phyloP scores from a whole-genome alignment of 2,113 vertebrate species.

The Ondatra zibethicus region DNA sequence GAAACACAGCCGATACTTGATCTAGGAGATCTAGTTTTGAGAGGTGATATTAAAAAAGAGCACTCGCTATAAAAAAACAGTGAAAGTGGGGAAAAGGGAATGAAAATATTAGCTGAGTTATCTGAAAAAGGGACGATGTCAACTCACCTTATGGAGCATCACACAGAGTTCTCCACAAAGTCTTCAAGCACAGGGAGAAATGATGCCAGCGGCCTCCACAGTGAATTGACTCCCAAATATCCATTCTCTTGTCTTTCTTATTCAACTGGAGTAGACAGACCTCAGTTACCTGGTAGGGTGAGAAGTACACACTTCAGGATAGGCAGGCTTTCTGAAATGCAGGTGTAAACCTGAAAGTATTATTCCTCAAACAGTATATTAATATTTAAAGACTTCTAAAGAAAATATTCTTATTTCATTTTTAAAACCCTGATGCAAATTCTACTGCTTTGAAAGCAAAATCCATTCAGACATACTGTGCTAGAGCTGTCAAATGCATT shows the following conservation, averaged over 20 bases:
- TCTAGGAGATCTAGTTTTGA: not conserved
- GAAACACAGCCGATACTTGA: not conserved
- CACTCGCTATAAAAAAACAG: not conserved
- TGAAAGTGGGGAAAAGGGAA: not conserved
- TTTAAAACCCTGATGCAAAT: conserved; percentile 13
- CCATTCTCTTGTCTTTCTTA: not conserved
- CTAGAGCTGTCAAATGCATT: not conserved
- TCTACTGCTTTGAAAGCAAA: not conserved
- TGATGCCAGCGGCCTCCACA: not conserved
- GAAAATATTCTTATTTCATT: conserved; percentile 18
- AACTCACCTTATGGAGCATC: not conserved
- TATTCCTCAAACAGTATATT: not conserved
- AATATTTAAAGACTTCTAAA: not conserved
- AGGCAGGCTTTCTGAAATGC: not conserved
- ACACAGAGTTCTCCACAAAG: not conserved
- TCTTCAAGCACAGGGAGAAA: not conserved
- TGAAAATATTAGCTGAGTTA: not conserved
- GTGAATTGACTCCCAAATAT: not conserved
- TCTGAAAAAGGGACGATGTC: not conserved
- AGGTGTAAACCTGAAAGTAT: not conserved
- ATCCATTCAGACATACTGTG: not conserved
- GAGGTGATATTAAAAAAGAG: not conserved
- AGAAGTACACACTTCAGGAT: not conserved
- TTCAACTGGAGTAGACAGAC: not conserved
- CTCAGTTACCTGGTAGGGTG: not conserved